A percentile compares a stretch with the other conserved stretches of the same genome.
These are phyloP conservation scores for Synergus itoensis DNA, from an alignment of 2,888 invertebrate genomes.

Conservation along the genomic window DNA sequence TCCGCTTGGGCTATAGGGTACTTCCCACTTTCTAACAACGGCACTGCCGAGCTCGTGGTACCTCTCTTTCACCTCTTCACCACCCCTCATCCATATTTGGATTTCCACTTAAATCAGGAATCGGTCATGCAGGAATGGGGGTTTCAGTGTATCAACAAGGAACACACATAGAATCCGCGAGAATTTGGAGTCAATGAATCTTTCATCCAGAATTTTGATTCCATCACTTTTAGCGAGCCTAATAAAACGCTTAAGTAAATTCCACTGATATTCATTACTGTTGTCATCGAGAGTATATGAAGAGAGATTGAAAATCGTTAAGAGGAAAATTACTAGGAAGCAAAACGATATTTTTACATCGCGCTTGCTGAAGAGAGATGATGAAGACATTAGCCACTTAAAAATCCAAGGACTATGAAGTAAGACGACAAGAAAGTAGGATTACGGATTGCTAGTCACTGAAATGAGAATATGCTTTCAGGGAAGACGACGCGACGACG, in stretches of 20 bases:
- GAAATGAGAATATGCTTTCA: constrained; percentile 27
- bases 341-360: constrained; percentile 18
- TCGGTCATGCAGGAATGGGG: too few species aligned
- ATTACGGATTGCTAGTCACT: constrained; percentile 32
- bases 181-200: too few species aligned
- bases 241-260: neutral
- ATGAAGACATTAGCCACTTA: constrained; percentile 39
- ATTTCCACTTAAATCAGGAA: too few species aligned
- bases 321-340: constrained; percentile 14
- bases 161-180: too few species aligned
- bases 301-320: neutral
- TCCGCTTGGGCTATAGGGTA: too few species aligned
- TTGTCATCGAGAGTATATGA: neutral
- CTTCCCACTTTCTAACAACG: too few species aligned
- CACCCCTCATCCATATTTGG: too few species aligned
- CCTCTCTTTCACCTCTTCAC: too few species aligned
- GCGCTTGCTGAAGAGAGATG: constrained; percentile 16
- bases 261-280: neutral
- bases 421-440: constrained; percentile 35
- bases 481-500: constrained; percentile 24
- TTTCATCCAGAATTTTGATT: too few species aligned
- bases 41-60: too few species aligned
- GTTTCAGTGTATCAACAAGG: too few species aligned
- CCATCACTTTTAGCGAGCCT: too few species aligned
- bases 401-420: constrained; percentile 27